phyloP scores from a whole-genome alignment of 2,888 invertebrate genomes.

The Allacma fusca region DNA sequence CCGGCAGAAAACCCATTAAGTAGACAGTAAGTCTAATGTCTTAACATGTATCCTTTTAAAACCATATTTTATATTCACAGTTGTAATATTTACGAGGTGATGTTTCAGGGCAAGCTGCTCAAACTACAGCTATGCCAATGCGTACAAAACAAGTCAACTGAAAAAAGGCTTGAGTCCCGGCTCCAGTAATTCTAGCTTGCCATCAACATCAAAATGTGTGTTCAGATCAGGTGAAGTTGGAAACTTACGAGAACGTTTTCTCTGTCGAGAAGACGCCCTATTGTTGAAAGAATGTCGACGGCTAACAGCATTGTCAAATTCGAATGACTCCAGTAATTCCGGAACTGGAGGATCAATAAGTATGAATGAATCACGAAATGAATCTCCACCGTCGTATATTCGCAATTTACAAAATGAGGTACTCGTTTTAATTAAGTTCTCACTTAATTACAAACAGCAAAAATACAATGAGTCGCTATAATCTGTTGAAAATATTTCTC shows the following conservation, averaged over 20 bases:
- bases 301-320: neutral
- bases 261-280: neutral
- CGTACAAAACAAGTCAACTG: neutral
- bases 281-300: conserved; percentile 23
- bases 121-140: neutral
- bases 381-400: neutral
- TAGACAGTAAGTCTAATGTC: too few species aligned
- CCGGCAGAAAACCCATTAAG: conserved; percentile 1
- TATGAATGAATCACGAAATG: neutral
- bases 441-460: too few species aligned
- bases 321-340: neutral
- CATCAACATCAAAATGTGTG: neutral
- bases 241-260: neutral
- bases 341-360: neutral
- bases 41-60: too few species aligned
- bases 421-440: too few species aligned
- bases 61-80: too few species aligned
- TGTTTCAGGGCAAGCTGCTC: too few species aligned
- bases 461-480: too few species aligned
- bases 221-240: neutral
- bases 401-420: too few species aligned
- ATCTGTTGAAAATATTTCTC: too few species aligned
- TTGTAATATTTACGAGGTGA: too few species aligned
- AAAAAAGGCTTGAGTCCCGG: neutral
- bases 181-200: neutral